Evolutionary conservation across 2,888 invertebrate species (phyloP).

Genomic region (Taphrorychus bicolor): DNA sequence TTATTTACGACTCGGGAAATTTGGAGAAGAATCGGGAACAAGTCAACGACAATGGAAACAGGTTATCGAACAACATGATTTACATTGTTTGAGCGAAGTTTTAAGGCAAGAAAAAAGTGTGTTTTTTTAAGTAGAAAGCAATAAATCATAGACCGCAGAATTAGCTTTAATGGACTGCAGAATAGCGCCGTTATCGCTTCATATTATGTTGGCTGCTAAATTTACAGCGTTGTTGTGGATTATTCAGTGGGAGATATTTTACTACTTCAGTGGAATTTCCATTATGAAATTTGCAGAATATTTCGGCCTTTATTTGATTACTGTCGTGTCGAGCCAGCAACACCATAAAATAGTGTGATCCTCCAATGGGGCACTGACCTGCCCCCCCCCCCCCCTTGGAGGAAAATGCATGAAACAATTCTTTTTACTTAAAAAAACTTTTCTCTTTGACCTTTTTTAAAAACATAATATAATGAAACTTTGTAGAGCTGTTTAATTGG

Average conservation of each 20-base stretch:
- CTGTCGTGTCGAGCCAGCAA: too few relatives aligned
- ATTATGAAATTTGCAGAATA: neutral
- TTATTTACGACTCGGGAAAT: constrained; percentile 14
- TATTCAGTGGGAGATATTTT: constrained; percentile 37
- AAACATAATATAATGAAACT: neutral
- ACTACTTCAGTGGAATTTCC: constrained; percentile 18
- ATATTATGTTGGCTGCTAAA: constrained; percentile 35
- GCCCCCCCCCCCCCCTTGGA: too few relatives aligned
- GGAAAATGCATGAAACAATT: neutral
- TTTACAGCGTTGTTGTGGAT: constrained; percentile 37
- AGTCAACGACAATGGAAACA: constrained; percentile 2
- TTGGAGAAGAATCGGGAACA: neutral
- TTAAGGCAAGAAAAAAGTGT: too few relatives aligned
- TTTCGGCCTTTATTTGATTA: neutral
- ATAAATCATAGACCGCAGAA: constrained; percentile 28
- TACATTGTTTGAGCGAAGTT: too few relatives aligned
- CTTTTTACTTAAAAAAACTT: neutral
- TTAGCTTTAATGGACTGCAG: constrained; percentile 31
- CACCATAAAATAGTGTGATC: neutral
- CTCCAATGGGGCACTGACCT: too few relatives aligned
- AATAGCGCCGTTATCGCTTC: constrained; percentile 34
- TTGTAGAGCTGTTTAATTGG: neutral
- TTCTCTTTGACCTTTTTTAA: too few relatives aligned
- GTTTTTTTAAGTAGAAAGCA: constrained; percentile 2
- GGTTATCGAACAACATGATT: constrained; percentile 4